These are phyloP conservation scores for Coboldia fuscipes DNA, from an alignment of 1,140 invertebrate species.

Conservation along the genomic window DNA sequence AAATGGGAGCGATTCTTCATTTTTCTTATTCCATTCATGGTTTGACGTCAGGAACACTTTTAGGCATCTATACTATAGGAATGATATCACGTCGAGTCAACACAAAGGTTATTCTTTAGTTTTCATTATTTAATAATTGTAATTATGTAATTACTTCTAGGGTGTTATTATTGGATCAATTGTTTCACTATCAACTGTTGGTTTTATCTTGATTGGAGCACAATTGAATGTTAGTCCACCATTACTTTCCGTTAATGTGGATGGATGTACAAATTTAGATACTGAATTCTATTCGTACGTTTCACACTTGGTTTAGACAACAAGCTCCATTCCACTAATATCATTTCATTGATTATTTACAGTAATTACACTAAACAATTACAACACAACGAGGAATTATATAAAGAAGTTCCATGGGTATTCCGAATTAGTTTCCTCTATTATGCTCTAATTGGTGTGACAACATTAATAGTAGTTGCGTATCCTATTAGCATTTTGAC, in stretches of 20 bases:
- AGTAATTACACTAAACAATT: background rate
- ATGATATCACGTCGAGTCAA: constrained; percentile 27
- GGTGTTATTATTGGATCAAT: too few species aligned
- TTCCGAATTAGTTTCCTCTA: constrained; percentile 24
- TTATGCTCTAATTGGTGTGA: constrained; percentile 21
- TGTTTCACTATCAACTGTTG: too few species aligned
- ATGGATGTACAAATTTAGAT: background rate
- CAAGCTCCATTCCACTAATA: background rate
- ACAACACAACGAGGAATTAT: too few species aligned
- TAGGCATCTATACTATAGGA: constrained; percentile 29
- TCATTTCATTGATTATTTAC: background rate
- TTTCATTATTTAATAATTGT: too few species aligned
- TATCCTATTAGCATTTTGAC: constrained; percentile 23
- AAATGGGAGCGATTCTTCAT: constrained; percentile 20
- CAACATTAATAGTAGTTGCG: constrained; percentile 21
- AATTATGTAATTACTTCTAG: too few species aligned
- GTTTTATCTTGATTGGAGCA: too few species aligned
- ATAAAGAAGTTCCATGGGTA: constrained; percentile 4
- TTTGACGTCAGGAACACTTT: constrained; percentile 24
- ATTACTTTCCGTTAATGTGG: too few species aligned
- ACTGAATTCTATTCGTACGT: background rate
- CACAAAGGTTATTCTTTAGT: too few species aligned
- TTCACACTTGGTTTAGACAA: background rate
- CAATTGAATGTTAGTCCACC: too few species aligned
- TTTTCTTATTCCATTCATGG: constrained; percentile 23